These are phyloP conservation scores for Nebria ingens DNA, from an alignment of 1,140 invertebrate genomes.

Conservation along the genomic window DNA sequence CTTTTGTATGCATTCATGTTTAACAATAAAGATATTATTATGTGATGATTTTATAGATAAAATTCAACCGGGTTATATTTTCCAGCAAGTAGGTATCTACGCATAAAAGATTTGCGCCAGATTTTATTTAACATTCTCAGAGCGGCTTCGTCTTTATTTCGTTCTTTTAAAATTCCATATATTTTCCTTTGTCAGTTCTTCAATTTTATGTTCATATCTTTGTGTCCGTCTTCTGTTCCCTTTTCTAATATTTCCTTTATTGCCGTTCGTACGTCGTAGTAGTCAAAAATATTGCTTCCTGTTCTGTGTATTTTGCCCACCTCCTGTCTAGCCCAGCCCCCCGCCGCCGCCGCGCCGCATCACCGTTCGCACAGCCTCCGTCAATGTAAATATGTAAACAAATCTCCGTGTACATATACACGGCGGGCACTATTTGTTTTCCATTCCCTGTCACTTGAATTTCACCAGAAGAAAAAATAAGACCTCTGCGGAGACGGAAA, in stretches of 20 bases:
- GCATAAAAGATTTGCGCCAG: conserved; percentile 6
- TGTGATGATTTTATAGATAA: neutral
- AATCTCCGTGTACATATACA: neutral
- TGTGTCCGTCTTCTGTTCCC: neutral
- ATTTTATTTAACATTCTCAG: conserved; percentile 4
- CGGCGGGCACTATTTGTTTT: conserved; percentile 5
- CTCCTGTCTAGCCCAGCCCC: too few relatives aligned
- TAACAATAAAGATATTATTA: neutral
- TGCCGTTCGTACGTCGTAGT: neutral
- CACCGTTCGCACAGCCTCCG: too few relatives aligned
- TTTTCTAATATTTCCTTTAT: conserved; percentile 9
- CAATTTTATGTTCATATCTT: conserved; percentile 9
- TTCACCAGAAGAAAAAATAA: too few relatives aligned
- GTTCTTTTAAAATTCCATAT: conserved; percentile 9
- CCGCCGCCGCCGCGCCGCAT: too few relatives aligned
- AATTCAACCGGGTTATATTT: conserved; percentile 1
- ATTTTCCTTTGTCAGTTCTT: conserved; percentile 9
- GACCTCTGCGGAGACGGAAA: too few relatives aligned
- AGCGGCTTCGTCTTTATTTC: neutral
- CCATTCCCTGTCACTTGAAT: neutral
- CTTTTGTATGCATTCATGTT: too few relatives aligned
- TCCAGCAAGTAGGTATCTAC: neutral
- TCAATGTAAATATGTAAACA: conserved; percentile 9
- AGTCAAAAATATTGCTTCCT: conserved; percentile 7
- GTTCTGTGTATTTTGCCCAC: neutral